phyloP scores from a whole-genome alignment of 2,113 vertebrate genomes.

The Rhinogobius similis region DNA sequence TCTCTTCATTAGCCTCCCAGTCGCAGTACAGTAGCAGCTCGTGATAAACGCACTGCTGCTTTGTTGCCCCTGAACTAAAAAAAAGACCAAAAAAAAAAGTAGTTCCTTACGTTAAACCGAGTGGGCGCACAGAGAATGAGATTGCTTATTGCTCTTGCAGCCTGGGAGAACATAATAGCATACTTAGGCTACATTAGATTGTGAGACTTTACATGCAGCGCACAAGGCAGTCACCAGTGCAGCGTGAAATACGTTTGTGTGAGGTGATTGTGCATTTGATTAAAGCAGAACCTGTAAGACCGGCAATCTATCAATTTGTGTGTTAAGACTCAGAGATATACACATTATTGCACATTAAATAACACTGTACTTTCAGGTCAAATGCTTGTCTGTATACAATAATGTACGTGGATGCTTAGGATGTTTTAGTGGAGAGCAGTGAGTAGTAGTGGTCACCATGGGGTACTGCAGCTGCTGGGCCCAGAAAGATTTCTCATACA shows the following conservation, averaged over 20 bases:
- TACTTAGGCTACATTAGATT: conserved; percentile 64
- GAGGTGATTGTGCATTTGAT: not conserved
- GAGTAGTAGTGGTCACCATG: no score
- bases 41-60: conserved; percentile 69
- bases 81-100: conserved; percentile 57
- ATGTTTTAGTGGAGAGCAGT: no score
- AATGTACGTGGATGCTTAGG: no score
- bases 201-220: conserved; percentile 40
- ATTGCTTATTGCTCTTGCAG: conserved; percentile 61
- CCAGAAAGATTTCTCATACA: no score
- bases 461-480: no score
- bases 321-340: not conserved
- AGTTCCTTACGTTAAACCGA: conserved; percentile 68
- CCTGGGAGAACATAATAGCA: conserved; percentile 55
- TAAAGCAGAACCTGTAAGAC: conserved; percentile 1
- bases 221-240: conserved; percentile 23
- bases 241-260: conserved; percentile 30
- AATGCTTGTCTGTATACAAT: not conserved
- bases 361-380: not conserved
- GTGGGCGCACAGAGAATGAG: conserved; percentile 55
- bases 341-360: not conserved
- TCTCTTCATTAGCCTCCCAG: conserved; percentile 76
- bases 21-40: conserved; percentile 63
- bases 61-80: conserved; percentile 60
- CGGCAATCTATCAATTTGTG: not conserved